These are phyloP conservation scores for Chesias legatella DNA, from an alignment of 2,888 invertebrate species.

Conservation along the genomic window DNA sequence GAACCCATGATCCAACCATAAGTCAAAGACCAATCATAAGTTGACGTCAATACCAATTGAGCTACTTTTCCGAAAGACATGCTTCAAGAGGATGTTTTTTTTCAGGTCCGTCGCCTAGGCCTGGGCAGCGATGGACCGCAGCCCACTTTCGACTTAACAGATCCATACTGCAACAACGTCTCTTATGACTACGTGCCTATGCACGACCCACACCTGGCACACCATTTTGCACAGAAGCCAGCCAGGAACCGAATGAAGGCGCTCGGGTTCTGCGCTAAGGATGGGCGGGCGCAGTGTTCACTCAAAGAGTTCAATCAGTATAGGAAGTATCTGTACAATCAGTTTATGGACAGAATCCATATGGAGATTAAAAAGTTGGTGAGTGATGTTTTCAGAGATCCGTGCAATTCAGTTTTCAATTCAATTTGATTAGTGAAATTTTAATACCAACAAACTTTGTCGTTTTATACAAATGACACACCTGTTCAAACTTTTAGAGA, in stretches of 20 bases:
- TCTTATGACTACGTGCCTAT: constrained; percentile 79
- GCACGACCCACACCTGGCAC: constrained; percentile 80
- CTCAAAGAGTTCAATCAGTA: constrained; percentile 83
- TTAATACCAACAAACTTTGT: no score
- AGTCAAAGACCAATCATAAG: no score
- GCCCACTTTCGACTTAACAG: constrained; percentile 65
- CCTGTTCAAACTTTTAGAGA: no score
- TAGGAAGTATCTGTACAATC: constrained; percentile 80
- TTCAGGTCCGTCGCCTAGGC: constrained; percentile 62
- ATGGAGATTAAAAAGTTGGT: constrained; percentile 62
- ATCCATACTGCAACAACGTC: constrained; percentile 70
- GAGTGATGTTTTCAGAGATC: constrained; percentile 19
- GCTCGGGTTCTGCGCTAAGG: constrained; percentile 79
- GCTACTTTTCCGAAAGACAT: no score
- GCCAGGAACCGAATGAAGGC: constrained; percentile 64
- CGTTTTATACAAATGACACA: no score
- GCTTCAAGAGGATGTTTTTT: constrained; percentile 1
- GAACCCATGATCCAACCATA: no score
- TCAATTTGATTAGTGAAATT: no score
- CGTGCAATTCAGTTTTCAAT: neutral
- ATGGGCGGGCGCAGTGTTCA: constrained; percentile 82
- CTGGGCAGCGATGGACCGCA: constrained; percentile 48
- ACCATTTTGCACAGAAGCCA: constrained; percentile 68
- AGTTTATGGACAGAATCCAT: constrained; percentile 77
- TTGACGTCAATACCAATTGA: no score